Percentiles rank a stretch among this genome's conserved stretches.
Evolutionary conservation across 2,888 invertebrate genomes (phyloP).

Genomic region (Orthosia incerta): DNA sequence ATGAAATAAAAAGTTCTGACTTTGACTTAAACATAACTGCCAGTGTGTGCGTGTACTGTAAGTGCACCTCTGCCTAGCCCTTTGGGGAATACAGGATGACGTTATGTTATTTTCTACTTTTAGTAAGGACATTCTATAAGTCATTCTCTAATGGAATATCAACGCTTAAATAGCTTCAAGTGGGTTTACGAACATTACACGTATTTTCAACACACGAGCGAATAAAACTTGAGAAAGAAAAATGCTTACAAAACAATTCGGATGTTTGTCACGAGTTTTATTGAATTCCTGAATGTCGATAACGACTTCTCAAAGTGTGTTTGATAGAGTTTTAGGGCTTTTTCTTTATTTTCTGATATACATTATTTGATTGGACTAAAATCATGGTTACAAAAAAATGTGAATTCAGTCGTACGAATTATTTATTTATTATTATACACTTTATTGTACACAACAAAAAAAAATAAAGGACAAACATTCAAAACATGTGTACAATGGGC

Average conservation of each 20-base stretch:
- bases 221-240: conserved; percentile 1
- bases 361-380: neutral
- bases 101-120: no score
- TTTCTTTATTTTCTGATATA: neutral
- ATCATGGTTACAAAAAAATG: neutral
- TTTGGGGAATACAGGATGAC: no score
- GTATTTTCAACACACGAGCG: neutral
- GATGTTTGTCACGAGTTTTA: conserved; percentile 10
- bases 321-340: neutral
- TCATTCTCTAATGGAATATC: conserved; percentile 8
- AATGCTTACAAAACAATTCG: neutral
- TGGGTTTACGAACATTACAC: neutral
- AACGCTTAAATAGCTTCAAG: neutral
- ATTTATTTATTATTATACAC: no score
- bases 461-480: no score
- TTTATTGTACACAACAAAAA: no score
- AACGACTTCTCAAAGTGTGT: neutral
- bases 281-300: neutral
- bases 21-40: no score
- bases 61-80: no score
- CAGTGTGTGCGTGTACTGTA: no score
- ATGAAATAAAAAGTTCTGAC: no score
- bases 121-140: neutral
- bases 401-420: no score
- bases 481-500: no score